These are phyloP conservation scores for Leguminivora glycinivorella DNA, from an alignment of 1,140 invertebrate genomes.

Conservation along the genomic window DNA sequence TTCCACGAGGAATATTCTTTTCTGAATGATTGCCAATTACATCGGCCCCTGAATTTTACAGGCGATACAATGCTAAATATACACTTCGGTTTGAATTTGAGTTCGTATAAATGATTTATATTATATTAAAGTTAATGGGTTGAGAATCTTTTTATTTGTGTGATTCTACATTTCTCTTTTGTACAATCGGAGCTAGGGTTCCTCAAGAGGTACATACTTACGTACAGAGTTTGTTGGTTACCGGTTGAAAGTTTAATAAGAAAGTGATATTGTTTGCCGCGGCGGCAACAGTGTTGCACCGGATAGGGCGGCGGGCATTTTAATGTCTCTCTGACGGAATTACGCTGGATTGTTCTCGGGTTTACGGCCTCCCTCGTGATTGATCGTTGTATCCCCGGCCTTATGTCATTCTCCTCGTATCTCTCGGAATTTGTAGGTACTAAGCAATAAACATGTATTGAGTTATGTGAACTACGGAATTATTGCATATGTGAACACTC, in stretches of 20 bases:
- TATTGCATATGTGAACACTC: constrained; percentile 3
- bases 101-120: constrained; percentile 69
- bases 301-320: constrained; percentile 75
- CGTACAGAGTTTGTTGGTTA: neutral
- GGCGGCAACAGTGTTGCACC: constrained; percentile 71
- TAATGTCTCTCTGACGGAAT: constrained; percentile 77
- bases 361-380: constrained; percentile 73
- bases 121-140: constrained; percentile 53
- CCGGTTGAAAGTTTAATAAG: constrained; percentile 54
- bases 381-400: constrained; percentile 75
- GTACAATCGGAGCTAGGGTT: neutral
- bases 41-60: constrained; percentile 70
- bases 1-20: constrained; percentile 70
- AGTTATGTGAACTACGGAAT: constrained; percentile 51
- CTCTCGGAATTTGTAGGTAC: constrained; percentile 66
- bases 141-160: neutral
- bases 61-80: constrained; percentile 61
- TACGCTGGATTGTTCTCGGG: constrained; percentile 77
- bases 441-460: constrained; percentile 72
- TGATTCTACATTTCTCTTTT: neutral
- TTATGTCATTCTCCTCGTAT: constrained; percentile 74
- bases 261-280: constrained; percentile 52
- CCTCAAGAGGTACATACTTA: neutral
- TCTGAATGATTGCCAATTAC: constrained; percentile 78
- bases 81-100: constrained; percentile 59